Evolutionary conservation across 1,140 invertebrate species (phyloP).

Genomic region (Drosophila sucinea): DNA sequence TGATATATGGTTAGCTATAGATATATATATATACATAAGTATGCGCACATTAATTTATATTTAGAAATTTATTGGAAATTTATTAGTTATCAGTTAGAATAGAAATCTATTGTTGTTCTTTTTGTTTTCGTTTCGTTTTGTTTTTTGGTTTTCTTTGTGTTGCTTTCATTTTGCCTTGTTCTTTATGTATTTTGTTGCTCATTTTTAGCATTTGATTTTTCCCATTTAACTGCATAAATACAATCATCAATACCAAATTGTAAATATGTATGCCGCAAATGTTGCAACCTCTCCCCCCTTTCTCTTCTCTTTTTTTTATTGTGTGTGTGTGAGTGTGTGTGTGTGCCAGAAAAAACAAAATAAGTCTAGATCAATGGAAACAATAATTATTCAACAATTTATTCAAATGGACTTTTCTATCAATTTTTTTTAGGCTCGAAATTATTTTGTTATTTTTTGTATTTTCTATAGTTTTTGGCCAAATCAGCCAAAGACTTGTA

Average conservation of each 20-base stretch:
- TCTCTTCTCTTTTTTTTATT: slow-evolving; percentile 7
- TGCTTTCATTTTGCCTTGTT: not conserved
- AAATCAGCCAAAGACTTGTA: too few species aligned
- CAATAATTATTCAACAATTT: not conserved
- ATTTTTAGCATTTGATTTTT: slow-evolving; percentile 1
- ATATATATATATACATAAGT: not conserved
- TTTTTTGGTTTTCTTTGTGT: not conserved
- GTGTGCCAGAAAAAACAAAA: not conserved
- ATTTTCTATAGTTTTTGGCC: too few species aligned
- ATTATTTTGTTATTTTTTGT: too few species aligned
- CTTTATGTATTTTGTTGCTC: slow-evolving; percentile 16
- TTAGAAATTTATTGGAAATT: not conserved
- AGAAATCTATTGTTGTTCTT: not conserved
- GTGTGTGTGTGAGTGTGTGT: not conserved
- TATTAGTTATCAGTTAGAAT: not conserved
- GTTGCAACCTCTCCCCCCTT: not conserved
- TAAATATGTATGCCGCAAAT: slow-evolving; percentile 17
- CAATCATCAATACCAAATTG: slow-evolving; percentile 10
- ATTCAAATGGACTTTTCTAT: too few species aligned
- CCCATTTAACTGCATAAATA: not conserved
- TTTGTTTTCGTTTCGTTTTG: not conserved
- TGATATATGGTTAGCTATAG: not conserved
- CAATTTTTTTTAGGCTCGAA: too few species aligned
- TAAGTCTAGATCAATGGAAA: not conserved
- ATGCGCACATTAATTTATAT: not conserved